Evolutionary conservation across 2,113 vertebrate genomes (phyloP), one percentile per base, ranked within the genome.

Genomic region (Apaloderma vittatum): DNA sequence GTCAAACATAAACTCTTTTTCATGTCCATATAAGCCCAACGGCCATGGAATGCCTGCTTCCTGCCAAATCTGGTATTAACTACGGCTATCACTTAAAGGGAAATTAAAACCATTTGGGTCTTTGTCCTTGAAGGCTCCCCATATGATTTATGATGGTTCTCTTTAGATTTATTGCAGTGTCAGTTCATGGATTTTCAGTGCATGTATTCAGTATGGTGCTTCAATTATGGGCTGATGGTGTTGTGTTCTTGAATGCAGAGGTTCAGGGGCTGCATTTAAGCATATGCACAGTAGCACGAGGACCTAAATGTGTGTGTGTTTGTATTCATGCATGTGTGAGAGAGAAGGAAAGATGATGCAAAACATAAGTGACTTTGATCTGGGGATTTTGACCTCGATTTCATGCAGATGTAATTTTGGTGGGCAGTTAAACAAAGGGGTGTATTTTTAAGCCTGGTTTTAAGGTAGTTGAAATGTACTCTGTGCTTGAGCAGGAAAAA

Each of bases 1-100:
- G 86, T 94, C 74, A 88, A 93, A 73, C 68, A 81, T 88, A 91
- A 96, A 95, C 30, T 55, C 71, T 94, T 96, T 93, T 95, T 96
- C 78, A 83, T 76, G 94, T 94, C 80, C 6, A 2, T 70, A 29
- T 80, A 90, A 92, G 88, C 86, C 82, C 57, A 43, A 86, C 0
- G 3, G 95, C 61, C 83, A 86, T 71, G 79, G 83, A 91, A 92
- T 62, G 48, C 15, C 8, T 90, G 71, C 32, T 97, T 82, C 87
- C 83, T 95, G 75, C 67, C 88, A 67, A 54, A 88, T 88, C 67
- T 91, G 95, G 82, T 82, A 73, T 92, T 93, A 93, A 92, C 78
- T 80, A 48, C 36, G 74, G 79, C 85, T 88, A 74, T 95, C 90
- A 62, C 70, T 86, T 36, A 73, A 34, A 61, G 68, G 86, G 62